Percentiles rank a stretch among this genome's conserved stretches.
phyloP scores from a whole-genome alignment of 92 coral and sea anemone species.

The Porites lobata region DNA sequence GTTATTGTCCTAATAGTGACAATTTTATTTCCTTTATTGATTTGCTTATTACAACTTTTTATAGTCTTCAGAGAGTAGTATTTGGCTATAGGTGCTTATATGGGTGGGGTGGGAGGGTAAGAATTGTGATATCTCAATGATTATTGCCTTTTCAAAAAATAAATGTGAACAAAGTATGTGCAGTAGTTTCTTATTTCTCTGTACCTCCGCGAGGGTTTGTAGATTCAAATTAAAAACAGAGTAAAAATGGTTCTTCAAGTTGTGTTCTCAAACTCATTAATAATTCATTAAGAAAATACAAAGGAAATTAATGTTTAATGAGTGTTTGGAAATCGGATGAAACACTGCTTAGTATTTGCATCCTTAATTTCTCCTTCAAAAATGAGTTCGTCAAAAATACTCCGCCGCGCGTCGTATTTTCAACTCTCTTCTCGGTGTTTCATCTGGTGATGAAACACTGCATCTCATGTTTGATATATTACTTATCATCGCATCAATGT shows the following conservation, averaged over 20 bases:
- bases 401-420: no score
- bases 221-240: not conserved
- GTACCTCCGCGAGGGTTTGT: not conserved
- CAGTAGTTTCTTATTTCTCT: slow-evolving; percentile 1
- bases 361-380: no score
- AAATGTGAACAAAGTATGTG: slow-evolving; percentile 32
- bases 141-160: not conserved
- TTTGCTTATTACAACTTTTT: not conserved
- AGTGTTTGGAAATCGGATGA: no score
- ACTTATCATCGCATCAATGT: not conserved
- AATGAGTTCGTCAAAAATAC: no score
- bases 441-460: no score
- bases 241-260: not conserved
- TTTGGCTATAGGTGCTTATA: not conserved
- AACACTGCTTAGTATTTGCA: no score
- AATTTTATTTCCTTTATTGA: not conserved
- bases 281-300: no score
- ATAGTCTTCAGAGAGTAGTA: not conserved
- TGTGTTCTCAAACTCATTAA: no score
- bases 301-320: no score
- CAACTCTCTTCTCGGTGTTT: no score
- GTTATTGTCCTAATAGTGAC: not conserved
- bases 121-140: not conserved
- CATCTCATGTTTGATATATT: no score
- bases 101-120: not conserved